Percentiles rank a stretch among this genome's conserved stretches.
These are phyloP conservation scores for Tauraco hartlaubi DNA, from an alignment of 2,797 vertebrate species.

Conservation along the genomic window DNA sequence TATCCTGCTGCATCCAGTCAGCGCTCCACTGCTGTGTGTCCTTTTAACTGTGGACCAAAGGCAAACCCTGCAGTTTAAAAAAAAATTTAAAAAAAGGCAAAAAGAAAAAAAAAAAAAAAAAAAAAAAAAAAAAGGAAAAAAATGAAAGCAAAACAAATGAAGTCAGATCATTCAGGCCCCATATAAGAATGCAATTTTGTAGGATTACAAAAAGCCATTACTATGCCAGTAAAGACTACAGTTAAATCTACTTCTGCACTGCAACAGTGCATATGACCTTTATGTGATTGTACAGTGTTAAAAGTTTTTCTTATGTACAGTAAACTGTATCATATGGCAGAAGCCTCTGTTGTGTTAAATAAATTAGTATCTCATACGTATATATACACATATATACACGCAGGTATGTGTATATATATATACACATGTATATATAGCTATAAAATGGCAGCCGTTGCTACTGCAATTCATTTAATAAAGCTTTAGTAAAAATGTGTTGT, in stretches of 20 bases:
- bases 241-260: conserved; percentile 90
- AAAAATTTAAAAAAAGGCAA: conserved; percentile 17
- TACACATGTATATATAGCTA: conserved; percentile 79
- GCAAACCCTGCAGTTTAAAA: conserved; percentile 78
- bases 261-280: conserved; percentile 95
- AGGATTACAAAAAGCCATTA: conserved; percentile 87
- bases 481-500: conserved; percentile 94
- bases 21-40: conserved; percentile 78
- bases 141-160: background rate
- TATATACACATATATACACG: conserved; percentile 78
- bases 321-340: conserved; percentile 88
- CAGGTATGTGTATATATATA: conserved; percentile 75
- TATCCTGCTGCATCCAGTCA: conserved; percentile 79
- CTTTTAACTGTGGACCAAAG: conserved; percentile 84
- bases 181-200: conserved; percentile 82
- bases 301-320: conserved; percentile 91
- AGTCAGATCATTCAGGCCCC: conserved; percentile 74
- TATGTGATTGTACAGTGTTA: conserved; percentile 93
- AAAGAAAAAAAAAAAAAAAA: background rate
- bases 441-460: conserved; percentile 84
- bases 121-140: background rate
- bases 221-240: conserved; percentile 89
- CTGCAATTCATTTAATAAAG: conserved; percentile 93
- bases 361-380: conserved; percentile 81
- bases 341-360: conserved; percentile 86